Base-by-base conservation (phyloP, 1,140 invertebrate genomes). In the Polypedilum vanderplanki region DNA sequence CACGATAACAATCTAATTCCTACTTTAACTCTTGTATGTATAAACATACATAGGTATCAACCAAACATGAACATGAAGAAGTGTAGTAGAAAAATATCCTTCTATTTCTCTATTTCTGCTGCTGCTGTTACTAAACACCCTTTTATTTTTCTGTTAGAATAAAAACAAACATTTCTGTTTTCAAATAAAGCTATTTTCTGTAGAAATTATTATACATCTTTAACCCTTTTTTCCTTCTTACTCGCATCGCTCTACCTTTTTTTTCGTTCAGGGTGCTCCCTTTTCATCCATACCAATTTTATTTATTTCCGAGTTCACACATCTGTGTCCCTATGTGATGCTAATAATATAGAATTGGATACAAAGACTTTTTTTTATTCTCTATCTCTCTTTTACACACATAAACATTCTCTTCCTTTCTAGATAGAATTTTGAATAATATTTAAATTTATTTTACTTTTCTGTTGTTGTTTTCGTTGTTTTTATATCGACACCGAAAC, bases 171-270 rank as follows among this genome's bases (percentile, higher is more conserved):
- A 57, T 57, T 57, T 57, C 46, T 57, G 46, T 57, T 57, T 57
- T 57, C n/a, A 57, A 57, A 57, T 57, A 57, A 57, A 57, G 46
- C 12, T 57, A 57, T 57, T 57, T 57, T 57, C 46, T n/a, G 12
- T 57, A 57, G 46, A 57, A 57, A 57, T 57, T 57, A 57, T 57
- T 57, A 57, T 57, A 57, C 46, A 57, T 57, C 46, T 57, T 57
- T 57, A 57, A 57, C 46, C 46, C 46, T 57, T 57, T 46, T 57
- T 57, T 57, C 46, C 46, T 57, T 57, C 12, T n/a, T 57, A 57
- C 12, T 57, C 24, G 24, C 24, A 3, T 33, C 5, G 24, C 24
- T 33, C 24, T 57, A 57, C 46, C 46, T 57, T 57, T 57, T 46
- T 33, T 33, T 33, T 33, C 24, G 24, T 33, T 33, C 24, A 33